Base-by-base conservation (phyloP, 2,113 vertebrate genomes). In the Halcyon senegalensis region DNA sequence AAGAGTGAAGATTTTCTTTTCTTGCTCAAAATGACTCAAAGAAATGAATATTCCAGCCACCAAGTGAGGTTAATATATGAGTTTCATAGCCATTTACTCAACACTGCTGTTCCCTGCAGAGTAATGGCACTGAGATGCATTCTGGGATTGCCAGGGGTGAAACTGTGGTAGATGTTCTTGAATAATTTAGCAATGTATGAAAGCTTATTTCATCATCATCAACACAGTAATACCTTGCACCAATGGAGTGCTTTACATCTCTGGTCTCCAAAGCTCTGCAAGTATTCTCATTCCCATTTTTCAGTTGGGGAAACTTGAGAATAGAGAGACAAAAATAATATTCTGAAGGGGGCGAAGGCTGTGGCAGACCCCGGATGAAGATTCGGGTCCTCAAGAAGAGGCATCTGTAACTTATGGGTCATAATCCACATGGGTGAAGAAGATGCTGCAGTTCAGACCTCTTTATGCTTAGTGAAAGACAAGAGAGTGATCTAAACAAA, bases 1-100 rank as follows among this genome's bases (percentile, higher is more conserved):
- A 73, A 81, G 67, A 96, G 86, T 48, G 84, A 93, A 95, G 92
- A 92, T 96, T 96, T 97, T 96, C 94, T 91, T 96, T 96, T 95
- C 94, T 96, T 89, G 84, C 91, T 94, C 51, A 90, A 89, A 97
- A 93, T 91, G 96, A 87, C 92, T 96, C 62, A 30, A 69, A 96
- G 88, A 96, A 96, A 96, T 94, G 86, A 96, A 96, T 95, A 97
- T 96, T 96, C 96, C 90, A 97, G 92, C 84, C 96, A 95, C 94
- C 96, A 96, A 96, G 94, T 92, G 94, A 97, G 84, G 95, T 96
- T 96, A 96, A 97, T 96, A 92, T 95, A 95, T 79, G 94, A 95
- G 83, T 89, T 95, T 93, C 94, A 93, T 89, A 93, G 94, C 74
- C 96, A 93, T 95, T 97, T 96, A 94, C 94, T 95, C 96, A 94